These are phyloP conservation scores for Drosophila multiciliata DNA, from an alignment of 2,888 invertebrate genomes.

Conservation along the genomic window DNA sequence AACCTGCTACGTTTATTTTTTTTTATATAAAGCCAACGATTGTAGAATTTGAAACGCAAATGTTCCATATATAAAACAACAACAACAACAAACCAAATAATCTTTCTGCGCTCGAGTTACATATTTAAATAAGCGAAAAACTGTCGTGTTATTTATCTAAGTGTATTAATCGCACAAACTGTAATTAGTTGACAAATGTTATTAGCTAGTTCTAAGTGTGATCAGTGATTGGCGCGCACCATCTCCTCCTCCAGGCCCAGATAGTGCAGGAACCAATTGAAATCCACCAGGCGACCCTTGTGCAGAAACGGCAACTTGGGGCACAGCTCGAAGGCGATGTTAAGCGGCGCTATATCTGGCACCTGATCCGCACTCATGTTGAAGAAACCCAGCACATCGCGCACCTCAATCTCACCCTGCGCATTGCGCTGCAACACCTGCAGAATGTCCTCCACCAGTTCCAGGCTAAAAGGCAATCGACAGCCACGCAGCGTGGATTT, in stretches of 20 bases:
- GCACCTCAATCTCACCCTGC: constrained; percentile 88
- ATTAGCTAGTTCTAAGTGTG: neutral
- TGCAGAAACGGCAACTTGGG: constrained; percentile 83
- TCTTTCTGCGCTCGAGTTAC: neutral
- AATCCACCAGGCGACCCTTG: constrained; percentile 83
- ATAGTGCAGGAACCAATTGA: constrained; percentile 81
- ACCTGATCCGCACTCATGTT: constrained; percentile 87
- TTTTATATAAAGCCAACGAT: constrained; percentile 14
- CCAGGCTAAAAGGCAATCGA: constrained; percentile 88
- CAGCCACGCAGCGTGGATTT: constrained; percentile 89
- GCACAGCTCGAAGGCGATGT: constrained; percentile 84
- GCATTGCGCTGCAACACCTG: constrained; percentile 87
- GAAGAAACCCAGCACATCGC: constrained; percentile 90
- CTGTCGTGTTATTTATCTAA: neutral
- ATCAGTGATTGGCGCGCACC: constrained; percentile 59
- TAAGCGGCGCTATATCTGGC: constrained; percentile 82
- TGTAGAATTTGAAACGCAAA: constrained; percentile 8
- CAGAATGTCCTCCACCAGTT: constrained; percentile 90
- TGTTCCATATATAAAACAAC: constrained; percentile 1
- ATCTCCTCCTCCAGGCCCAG: constrained; percentile 82
- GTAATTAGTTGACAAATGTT: neutral
- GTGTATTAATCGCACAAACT: neutral
- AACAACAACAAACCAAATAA: neutral
- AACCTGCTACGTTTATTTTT: neutral
- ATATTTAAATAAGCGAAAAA: neutral